Base-by-base conservation (phyloP, 2,113 vertebrate species). In the Asarcornis scutulata region DNA sequence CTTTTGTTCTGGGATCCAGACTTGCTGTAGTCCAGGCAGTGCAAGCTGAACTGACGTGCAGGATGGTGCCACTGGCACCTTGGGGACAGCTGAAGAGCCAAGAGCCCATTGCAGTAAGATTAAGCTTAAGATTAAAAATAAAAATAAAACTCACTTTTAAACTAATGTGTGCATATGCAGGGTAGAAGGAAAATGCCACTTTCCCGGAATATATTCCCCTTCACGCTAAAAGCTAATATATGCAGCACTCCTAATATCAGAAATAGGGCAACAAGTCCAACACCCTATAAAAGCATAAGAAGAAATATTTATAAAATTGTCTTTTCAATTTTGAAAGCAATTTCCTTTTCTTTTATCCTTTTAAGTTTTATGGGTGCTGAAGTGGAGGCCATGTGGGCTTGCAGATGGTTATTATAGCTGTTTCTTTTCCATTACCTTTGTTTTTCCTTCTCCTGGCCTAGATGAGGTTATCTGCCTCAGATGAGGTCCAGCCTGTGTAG, bases 281-380 rank as follows among this genome's bases (percentile, higher is more conserved):
- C 40, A 58, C 10, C 46, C 42, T 83, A n/a, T 71, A 66, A 76
- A 86, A 86, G 29, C 7, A 23, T 48, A 82, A 76, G 62, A 86
- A 82, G 17, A 91, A 83, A 82, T 59, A 36, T 83, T 96, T 92
- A 81, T 93, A 48, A 90, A 91, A 75, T 46, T 53, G 11, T 63
- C 55, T 62, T 29, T 73, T 13, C 52, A 81, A n/a, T 79, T 87
- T 75, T 48, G 16, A 83, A 89, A 92, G 83, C 58, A 67, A 73
- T 92, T 90, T 93, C 46, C 36, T 84, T 91, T 91, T 92, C 68
- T 92, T 95, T 91, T 58, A 64, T 76, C 16, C 64, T 94, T 93
- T 88, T 56, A 83, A 75, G 44, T 83, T 95, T 96, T 83, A 36
- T 80, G 38, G 69, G 32, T 82, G 36, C 63, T 87, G 71, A 81